A percentile compares a stretch with the other conserved stretches of the same genome.
Evolutionary conservation across 2,888 invertebrate species (phyloP).

Genomic region (Xylota sylvarum): DNA sequence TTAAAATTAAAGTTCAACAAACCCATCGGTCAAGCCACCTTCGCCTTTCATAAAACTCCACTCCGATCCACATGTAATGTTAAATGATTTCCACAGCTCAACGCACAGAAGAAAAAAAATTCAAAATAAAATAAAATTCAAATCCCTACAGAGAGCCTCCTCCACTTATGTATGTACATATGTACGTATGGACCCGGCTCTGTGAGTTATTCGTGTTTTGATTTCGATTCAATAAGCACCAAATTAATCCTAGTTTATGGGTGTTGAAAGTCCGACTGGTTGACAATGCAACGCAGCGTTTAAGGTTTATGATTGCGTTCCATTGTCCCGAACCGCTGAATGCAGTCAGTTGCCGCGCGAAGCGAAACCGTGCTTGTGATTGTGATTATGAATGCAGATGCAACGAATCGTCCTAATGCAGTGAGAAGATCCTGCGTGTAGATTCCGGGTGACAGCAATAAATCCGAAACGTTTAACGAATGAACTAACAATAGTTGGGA

Average conservation of each 20-base stretch:
- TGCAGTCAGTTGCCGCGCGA: conserved; percentile 48
- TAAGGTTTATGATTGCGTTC: conserved; percentile 79
- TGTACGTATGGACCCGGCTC: not conserved
- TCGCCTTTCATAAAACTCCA: conserved; percentile 36
- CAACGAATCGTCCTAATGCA: conserved; percentile 77
- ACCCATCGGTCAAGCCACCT: conserved; percentile 47
- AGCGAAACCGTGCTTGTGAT: conserved; percentile 48
- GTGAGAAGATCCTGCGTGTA: conserved; percentile 70
- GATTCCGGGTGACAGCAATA: conserved; percentile 73
- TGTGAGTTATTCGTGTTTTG: conserved; percentile 81
- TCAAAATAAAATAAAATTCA: no score
- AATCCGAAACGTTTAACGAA: conserved; percentile 77
- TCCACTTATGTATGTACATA: no score
- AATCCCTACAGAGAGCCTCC: conserved; percentile 57
- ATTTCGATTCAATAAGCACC: conserved; percentile 85
- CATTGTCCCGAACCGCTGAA: conserved; percentile 74
- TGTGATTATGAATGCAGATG: conserved; percentile 75
- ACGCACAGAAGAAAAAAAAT: conserved; percentile 24
- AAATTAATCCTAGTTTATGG: conserved; percentile 85
- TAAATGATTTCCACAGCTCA: conserved; percentile 47
- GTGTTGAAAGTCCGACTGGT: conserved; percentile 81
- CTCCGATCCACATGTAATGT: conserved; percentile 9
- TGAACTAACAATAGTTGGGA: conserved; percentile 61
- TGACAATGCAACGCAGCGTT: conserved; percentile 79
- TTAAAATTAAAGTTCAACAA: conserved; percentile 61